Conservation (phyloP, 2,888 invertebrate species). For the Drosophila incognita region DNA sequence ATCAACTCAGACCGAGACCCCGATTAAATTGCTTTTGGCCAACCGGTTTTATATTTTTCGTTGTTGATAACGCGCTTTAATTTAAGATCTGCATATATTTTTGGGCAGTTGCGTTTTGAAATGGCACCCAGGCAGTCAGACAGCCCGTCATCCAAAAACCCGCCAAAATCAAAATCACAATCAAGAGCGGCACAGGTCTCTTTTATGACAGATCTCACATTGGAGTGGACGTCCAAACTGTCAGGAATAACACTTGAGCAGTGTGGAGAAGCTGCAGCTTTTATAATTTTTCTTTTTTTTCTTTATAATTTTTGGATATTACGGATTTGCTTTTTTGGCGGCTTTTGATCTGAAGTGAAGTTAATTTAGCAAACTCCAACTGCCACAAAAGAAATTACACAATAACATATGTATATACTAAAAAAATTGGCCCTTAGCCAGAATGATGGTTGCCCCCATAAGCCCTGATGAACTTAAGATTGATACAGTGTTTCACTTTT, state of each 20-base stretch:
- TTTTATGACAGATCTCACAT: conserved; percentile 79
- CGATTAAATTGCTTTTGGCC: conserved; percentile 68
- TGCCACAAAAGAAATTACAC: conserved; percentile 66
- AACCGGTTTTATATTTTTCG: conserved; percentile 64
- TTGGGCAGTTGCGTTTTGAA: conserved; percentile 64
- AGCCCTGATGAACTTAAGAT: conserved; percentile 40
- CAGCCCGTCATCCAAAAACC: conserved; percentile 35
- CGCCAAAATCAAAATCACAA: conserved; percentile 65
- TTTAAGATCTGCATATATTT: conserved; percentile 78
- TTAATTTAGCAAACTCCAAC: conserved; percentile 69
- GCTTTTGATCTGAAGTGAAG: conserved; percentile 75
- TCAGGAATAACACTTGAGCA: conserved; percentile 75
- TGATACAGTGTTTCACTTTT: conserved; percentile 31
- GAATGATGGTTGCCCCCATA: conserved; percentile 7
- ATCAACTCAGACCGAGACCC: conserved; percentile 58
- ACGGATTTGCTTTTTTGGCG: conserved; percentile 50
- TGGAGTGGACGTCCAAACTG: conserved; percentile 73
- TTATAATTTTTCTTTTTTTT: conserved; percentile 22
- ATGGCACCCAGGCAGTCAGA: conserved; percentile 39
- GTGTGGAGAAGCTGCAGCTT: conserved; percentile 58
- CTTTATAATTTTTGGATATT: conserved; percentile 25
- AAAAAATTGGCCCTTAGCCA: conserved; percentile 43
- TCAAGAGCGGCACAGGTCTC: conserved; percentile 69
- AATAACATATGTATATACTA: conserved; percentile 41
- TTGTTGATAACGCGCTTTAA: conserved; percentile 72